Evolutionary conservation across 2,113 vertebrate genomes (phyloP), one percentile per base, ranked within the genome.

Genomic region (Australoheros scitulus): DNA sequence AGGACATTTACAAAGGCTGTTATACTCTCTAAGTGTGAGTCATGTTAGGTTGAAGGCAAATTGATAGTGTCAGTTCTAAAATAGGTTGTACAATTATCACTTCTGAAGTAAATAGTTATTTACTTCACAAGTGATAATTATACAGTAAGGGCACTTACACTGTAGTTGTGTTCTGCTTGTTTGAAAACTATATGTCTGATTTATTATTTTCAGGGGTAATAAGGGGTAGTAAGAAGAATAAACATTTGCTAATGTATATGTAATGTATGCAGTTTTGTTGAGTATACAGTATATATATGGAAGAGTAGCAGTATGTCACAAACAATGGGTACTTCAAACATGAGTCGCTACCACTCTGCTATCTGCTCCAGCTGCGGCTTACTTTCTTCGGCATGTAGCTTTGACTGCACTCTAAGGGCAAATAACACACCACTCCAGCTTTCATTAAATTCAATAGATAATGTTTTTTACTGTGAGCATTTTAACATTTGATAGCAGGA

Each of bases 1-100:
- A 64, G 50, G 8, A 61, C 65, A 29, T 50, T 68, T 47, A 81
- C 70, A 24, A 38, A 74, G 4, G 47, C 70, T 65, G 29, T 4
- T 74, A 18, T 14, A 18, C 74, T 60, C 59, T 63, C 11, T 29
- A 52, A 5, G 77, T 10, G 52, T 85, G 76, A 86, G 22, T 87
- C 79, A 83, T 76, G 52, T 47, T 38, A 17, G 4, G 34, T 3
- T 77, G 24, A 76, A 81, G 65, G 26, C 41, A 20, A 58, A 24
- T 56, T 75, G 26, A 11, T 47, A 72, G 5, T 18, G 52, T 83
- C 22, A 74, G 11, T 26, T 61, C 11, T 64, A 57, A 76, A 84
- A 38, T 11, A 47, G 11, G 2, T 57, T 81, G 9, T 47, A 63
- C 4, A 38, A 79, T 81, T 18, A 55, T 78, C 38, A 63, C 17